These are phyloP conservation scores for Timema cristinae DNA, from an alignment of 2,888 invertebrate genomes.

Conservation along the genomic window DNA sequence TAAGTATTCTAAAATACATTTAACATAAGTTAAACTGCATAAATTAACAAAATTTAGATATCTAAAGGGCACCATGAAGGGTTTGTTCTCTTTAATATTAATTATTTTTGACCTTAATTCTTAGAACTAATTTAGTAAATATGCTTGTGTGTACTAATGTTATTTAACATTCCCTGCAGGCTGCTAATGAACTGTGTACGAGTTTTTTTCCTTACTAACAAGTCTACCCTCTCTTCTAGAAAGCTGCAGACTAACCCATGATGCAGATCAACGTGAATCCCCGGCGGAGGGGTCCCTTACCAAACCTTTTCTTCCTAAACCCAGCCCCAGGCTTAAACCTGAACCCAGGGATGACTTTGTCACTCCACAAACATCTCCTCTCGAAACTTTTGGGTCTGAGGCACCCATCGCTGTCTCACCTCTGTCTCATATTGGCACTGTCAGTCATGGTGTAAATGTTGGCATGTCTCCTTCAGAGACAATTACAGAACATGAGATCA, in stretches of 20 bases:
- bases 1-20: no score
- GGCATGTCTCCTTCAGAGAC: slow-evolving; percentile 25
- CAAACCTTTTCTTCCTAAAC: slow-evolving; percentile 22
- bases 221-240: slow-evolving; percentile 32
- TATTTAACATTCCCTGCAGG: no score
- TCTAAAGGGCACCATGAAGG: no score
- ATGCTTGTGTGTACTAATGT: no score
- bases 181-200: slow-evolving; percentile 5
- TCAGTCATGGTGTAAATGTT: slow-evolving; percentile 22
- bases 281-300: slow-evolving; percentile 27
- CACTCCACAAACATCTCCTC: slow-evolving; percentile 19
- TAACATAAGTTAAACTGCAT: no score
- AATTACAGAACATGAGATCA: background rate
- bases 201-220: slow-evolving; percentile 27
- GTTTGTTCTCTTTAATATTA: no score
- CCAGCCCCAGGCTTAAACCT: slow-evolving; percentile 26
- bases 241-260: slow-evolving; percentile 29
- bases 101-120: no score
- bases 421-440: slow-evolving; percentile 11
- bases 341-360: slow-evolving; percentile 12
- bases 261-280: slow-evolving; percentile 25
- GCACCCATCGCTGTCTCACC: slow-evolving; percentile 12
- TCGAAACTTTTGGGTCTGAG: slow-evolving; percentile 7
- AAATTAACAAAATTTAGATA: no score
- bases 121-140: no score